A percentile compares a stretch with the other conserved stretches of the same genome.
phyloP scores from a whole-genome alignment of 1,140 invertebrate genomes.

The Macrotrachela quadricornifera region DNA sequence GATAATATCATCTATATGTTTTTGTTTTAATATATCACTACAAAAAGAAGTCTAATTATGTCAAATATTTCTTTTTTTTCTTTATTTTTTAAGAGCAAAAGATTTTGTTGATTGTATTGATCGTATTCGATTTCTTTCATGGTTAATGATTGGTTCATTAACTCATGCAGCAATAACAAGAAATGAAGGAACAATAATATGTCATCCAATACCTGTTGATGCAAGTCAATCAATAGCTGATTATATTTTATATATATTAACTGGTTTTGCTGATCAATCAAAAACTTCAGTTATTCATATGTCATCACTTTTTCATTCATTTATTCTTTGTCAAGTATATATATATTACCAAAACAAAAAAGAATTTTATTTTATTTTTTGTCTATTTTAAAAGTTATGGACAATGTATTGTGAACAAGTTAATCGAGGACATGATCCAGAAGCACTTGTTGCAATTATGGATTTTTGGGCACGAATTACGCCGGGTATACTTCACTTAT shows the following conservation, averaged over 20 bases:
- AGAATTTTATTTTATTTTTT: neutral
- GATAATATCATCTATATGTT: too few species aligned
- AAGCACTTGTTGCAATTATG: conserved; percentile 44
- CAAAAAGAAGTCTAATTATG: neutral
- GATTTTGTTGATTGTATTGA: conserved; percentile 85
- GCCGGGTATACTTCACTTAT: conserved; percentile 70
- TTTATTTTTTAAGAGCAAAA: too few species aligned
- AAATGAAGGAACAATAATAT: conserved; percentile 28
- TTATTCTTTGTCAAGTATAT: conserved; percentile 41
- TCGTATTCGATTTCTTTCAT: conserved; percentile 76
- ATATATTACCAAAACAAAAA: neutral
- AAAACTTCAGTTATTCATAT: conserved; percentile 62
- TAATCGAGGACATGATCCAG: conserved; percentile 38
- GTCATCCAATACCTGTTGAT: conserved; percentile 77
- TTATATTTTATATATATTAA: conserved; percentile 73
- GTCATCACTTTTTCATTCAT: conserved; percentile 51
- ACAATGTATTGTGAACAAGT: conserved; percentile 87
- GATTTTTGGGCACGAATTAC: conserved; percentile 98
- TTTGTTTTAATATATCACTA: too few species aligned
- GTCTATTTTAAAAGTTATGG: conserved; percentile 49
- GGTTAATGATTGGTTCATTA: conserved; percentile 77
- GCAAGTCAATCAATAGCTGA: conserved; percentile 84
- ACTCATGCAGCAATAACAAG: conserved; percentile 52
- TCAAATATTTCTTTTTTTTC: conserved; percentile 12
- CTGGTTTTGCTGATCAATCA: conserved; percentile 83